Evolutionary conservation across 2,113 vertebrate species (phyloP).

Genomic region (Tachysurus fulvidraco): DNA sequence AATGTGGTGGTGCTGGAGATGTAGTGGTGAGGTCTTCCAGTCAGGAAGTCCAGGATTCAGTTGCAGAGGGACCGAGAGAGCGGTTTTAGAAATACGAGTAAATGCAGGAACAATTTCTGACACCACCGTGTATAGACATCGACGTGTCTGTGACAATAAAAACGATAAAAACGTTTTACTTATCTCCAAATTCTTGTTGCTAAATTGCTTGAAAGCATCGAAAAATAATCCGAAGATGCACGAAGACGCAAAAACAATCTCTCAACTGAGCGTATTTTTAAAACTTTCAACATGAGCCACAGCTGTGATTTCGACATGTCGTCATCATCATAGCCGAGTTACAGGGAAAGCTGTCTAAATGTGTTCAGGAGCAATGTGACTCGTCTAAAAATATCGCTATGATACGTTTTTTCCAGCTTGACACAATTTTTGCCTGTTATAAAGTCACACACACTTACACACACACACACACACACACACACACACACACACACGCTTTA

Average conservation of each 20-base stretch:
- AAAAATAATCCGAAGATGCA: background rate
- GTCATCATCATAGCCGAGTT: background rate
- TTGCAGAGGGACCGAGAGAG: no score
- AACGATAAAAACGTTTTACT: background rate
- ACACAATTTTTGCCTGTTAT: background rate
- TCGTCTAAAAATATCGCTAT: slow-evolving; percentile 11
- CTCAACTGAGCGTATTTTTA: background rate
- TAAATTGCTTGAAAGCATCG: background rate
- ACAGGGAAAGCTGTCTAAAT: slow-evolving; percentile 19
- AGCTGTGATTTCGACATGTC: background rate
- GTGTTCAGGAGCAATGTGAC: background rate
- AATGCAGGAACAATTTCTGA: no score
- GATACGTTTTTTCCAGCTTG: slow-evolving; percentile 20
- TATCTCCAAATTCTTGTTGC: background rate
- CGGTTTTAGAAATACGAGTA: no score
- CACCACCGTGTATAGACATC: no score
- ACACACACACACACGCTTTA: slow-evolving; percentile 21
- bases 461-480: background rate
- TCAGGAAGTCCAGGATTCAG: no score
- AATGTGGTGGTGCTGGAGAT: no score
- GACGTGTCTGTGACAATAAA: no score
- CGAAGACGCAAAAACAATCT: background rate
- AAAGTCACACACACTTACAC: background rate
- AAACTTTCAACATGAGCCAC: background rate
- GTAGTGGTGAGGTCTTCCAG: no score